These are phyloP conservation scores for Grammomys dolichurus DNA, from an alignment of 2,113 vertebrate species.

Conservation along the genomic window DNA sequence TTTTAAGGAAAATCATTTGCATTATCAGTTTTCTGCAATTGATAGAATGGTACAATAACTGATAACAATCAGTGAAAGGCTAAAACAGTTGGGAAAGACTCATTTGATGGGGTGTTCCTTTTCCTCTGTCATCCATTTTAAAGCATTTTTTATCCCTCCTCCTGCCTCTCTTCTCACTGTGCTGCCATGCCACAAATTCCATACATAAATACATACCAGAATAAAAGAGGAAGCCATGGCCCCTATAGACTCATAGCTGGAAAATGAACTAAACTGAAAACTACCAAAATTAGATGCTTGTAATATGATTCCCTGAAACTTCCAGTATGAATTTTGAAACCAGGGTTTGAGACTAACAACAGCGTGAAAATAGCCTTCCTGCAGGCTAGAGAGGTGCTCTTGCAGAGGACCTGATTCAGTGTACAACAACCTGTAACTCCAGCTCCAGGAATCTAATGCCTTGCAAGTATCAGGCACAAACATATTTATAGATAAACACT, in stretches of 20 bases:
- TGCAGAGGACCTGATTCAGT: neutral
- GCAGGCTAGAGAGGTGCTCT: neutral
- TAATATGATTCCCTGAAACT: slow-evolving; percentile 39
- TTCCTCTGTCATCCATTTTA: neutral
- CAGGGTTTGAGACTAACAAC: slow-evolving; percentile 19
- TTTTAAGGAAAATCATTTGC: neutral
- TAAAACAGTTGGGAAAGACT: neutral
- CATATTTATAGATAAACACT: neutral
- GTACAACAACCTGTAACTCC: neutral
- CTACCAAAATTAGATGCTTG: slow-evolving; percentile 54
- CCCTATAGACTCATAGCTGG: slow-evolving; percentile 10
- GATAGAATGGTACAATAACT: neutral
- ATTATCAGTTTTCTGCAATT: neutral
- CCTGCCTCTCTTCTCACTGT: neutral
- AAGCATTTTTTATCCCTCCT: neutral
- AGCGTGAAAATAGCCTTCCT: neutral
- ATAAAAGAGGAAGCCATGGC: slow-evolving; percentile 64
- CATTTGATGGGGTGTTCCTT: too few relatives aligned
- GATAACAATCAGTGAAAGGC: neutral
- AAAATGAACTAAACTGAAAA: slow-evolving; percentile 61
- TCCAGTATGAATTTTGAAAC: slow-evolving; percentile 63
- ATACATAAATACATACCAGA: neutral
- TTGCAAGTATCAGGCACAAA: neutral
- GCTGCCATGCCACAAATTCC: neutral
- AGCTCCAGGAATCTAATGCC: too few relatives aligned